phyloP scores from a whole-genome alignment of 2,113 vertebrate genomes.

The Piprites chloris region DNA sequence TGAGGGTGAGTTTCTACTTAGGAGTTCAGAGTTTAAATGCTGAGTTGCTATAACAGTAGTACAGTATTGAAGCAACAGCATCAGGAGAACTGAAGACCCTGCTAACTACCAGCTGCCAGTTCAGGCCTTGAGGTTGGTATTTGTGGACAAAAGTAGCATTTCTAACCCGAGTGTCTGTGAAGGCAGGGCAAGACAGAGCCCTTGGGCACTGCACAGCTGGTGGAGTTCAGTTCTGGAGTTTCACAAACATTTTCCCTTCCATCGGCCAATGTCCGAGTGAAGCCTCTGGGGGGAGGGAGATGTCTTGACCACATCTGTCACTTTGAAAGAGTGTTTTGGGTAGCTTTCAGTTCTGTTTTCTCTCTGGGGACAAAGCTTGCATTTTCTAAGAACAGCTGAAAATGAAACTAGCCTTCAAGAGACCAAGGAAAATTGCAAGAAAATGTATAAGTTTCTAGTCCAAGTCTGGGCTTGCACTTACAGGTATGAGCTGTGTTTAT shows the following conservation, averaged over 20 bases:
- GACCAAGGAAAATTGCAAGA: not conserved
- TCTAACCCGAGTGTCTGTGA: not conserved
- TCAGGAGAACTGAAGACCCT: not conserved
- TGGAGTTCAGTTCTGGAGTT: not conserved
- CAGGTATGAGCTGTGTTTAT: not conserved
- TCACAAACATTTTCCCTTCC: conserved; percentile 42
- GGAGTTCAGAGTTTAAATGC: not conserved
- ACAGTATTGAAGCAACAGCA: not conserved
- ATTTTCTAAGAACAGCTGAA: not conserved
- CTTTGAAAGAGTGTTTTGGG: conserved; percentile 16
- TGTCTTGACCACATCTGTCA: conserved; percentile 24
- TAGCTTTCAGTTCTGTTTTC: conserved; percentile 1
- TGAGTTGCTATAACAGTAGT: not conserved
- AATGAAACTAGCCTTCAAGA: not conserved
- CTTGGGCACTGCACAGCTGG: not conserved
- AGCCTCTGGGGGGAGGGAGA: conserved; percentile 21
- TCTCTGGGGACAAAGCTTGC: not conserved
- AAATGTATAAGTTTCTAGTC: not conserved
- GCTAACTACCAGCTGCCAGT: not conserved
- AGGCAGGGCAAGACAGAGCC: not conserved
- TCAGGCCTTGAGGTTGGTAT: not conserved
- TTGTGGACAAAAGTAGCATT: conserved; percentile 12
- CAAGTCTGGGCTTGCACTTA: not conserved
- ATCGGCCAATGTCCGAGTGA: not conserved
- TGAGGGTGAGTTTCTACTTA: not conserved